phyloP scores from a whole-genome alignment of 1,140 invertebrate genomes.

The Aphelenchoides avenae region DNA sequence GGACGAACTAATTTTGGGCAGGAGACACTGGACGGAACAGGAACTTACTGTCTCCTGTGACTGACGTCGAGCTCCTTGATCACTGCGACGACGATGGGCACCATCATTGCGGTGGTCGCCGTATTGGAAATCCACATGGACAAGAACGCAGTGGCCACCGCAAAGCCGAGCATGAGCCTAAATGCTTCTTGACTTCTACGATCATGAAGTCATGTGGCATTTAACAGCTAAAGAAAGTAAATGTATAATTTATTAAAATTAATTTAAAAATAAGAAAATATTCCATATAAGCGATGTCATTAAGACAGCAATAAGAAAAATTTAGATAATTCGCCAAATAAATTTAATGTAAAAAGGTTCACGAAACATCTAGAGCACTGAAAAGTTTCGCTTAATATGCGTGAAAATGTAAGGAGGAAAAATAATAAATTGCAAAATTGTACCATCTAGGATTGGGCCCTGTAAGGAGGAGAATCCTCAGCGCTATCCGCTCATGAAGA shows the following conservation, averaged over 20 bases:
- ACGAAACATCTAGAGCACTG: too few relatives aligned
- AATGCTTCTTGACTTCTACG: conserved; percentile 7
- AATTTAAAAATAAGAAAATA: neutral
- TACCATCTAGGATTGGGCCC: conserved; percentile 42
- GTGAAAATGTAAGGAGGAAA: too few relatives aligned
- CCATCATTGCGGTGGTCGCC: conserved; percentile 63
- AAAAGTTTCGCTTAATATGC: too few relatives aligned
- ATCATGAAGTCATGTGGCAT: too few relatives aligned
- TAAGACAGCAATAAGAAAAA: too few relatives aligned
- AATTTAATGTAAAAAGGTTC: too few relatives aligned
- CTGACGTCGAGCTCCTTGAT: conserved; percentile 45
- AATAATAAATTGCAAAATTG: conserved; percentile 7
- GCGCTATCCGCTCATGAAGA: conserved; percentile 76
- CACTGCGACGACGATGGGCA: conserved; percentile 46
- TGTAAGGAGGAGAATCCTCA: conserved; percentile 65
- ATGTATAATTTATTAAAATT: conserved; percentile 8
- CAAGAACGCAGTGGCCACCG: conserved; percentile 30
- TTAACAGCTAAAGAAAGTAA: too few relatives aligned
- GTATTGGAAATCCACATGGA: conserved; percentile 63
- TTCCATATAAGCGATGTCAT: neutral
- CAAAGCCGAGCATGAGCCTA: conserved; percentile 42
- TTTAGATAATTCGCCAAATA: too few relatives aligned
- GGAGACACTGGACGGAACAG: neutral
- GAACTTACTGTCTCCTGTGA: conserved; percentile 33
- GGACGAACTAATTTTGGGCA: neutral